Evolutionary conservation across 2,113 vertebrate species (phyloP), one percentile per base, ranked within the genome.

Genomic region (Picathartes gymnocephalus): DNA sequence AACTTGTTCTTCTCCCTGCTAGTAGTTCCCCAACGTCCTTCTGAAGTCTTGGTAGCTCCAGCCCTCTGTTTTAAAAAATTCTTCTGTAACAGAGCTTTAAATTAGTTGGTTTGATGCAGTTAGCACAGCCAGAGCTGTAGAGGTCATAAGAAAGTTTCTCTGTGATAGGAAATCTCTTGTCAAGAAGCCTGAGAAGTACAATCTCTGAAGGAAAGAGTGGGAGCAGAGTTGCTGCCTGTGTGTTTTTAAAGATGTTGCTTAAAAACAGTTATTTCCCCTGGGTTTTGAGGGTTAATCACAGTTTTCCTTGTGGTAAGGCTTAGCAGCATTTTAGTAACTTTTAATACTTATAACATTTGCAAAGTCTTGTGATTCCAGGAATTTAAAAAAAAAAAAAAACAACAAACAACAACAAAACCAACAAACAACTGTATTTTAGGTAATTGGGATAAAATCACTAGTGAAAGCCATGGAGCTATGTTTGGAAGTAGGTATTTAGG

Each of bases 381-480:
- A 74, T 18, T 54, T 11, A 42, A 53, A 53, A 69, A 33, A n/a
- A n/a, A n/a, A n/a, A n/a, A 10, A 11, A 15, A 8, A 19, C 21
- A 50, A 20, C 19, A 20, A 45, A 42, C 10, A 42, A 42, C 42
- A 42, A 15, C 13, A 23, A 56, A 56, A 12, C 44, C 42, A 44
- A 19, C 17, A 15, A 81, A 51, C 30, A 62, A 19, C 15, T 44
- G 4, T 44, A 24, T 65, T 78, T 77, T 77, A 57, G 31, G 45
- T 10, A 81, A 2, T 35, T 25, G 5, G 47, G 18, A 20, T 89
- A 89, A 89, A 87, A 71, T 47, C 30, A 14, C 15, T 65, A 25
- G 23, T 25, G 33, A 77, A 39, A 77, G 39, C 50, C 13, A 5
- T 22, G 3, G 2, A 56, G 11, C 24, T 1, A 0, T 35, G 47